Conservation (phyloP, 2,113 vertebrate species). For the rat (Rattus norvegicus) region DNA sequence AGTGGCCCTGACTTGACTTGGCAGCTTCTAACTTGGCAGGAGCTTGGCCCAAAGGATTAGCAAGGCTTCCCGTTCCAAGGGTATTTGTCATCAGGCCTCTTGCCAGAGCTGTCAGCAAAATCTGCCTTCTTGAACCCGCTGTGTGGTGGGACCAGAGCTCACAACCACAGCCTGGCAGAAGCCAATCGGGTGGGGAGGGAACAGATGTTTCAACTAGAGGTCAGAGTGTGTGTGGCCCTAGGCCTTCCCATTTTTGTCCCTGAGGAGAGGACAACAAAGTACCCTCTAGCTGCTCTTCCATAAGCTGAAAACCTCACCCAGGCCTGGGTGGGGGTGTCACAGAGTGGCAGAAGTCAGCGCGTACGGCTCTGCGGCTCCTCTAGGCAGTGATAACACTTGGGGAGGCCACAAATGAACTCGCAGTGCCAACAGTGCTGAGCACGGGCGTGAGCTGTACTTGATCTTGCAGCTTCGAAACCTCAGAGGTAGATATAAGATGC, state of each 20-base stretch:
- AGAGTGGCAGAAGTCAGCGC: neutral
- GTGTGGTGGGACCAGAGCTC: conserved; percentile 33
- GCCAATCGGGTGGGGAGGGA: neutral
- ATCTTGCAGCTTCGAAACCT: neutral
- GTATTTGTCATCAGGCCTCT: conserved; percentile 65
- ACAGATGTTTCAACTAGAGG: conserved; percentile 57
- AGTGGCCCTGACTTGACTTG: conserved; percentile 54
- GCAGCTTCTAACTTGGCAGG: conserved; percentile 63
- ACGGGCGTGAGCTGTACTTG: neutral
- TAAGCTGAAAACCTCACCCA: neutral
- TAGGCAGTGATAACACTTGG: conserved; percentile 62
- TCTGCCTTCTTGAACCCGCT: conserved; percentile 66
- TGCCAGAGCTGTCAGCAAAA: conserved; percentile 77
- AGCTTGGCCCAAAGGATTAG: neutral
- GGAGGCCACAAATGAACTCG: neutral
- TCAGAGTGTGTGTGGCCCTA: neutral
- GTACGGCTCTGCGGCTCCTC: neutral
- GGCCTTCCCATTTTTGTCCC: neutral
- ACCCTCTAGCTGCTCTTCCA: neutral
- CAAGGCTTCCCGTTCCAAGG: conserved; percentile 52
- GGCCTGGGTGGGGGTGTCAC: too few relatives aligned
- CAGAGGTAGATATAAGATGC: neutral
- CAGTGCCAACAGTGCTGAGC: neutral
- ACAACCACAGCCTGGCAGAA: neutral
- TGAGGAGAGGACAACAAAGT: rapidly evolving